A percentile compares a stretch with the other conserved stretches of the same genome.
These are phyloP conservation scores for Cherax quadricarinatus DNA, from an alignment of 1,140 invertebrate genomes.

Conservation along the genomic window DNA sequence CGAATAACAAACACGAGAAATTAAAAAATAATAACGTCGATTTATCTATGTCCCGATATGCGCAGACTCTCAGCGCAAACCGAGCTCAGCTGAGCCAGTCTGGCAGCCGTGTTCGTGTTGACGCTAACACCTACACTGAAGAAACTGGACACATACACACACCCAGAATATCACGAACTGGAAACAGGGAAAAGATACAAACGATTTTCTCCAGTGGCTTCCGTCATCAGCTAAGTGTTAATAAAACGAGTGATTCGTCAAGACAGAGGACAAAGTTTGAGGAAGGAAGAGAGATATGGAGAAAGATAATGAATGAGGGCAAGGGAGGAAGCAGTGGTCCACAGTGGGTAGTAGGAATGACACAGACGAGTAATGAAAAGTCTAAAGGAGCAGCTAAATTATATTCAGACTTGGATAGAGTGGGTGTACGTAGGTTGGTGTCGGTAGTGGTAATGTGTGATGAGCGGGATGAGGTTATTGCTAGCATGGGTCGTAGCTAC, in stretches of 20 bases:
- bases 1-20: neutral
- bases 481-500: conserved; percentile 21
- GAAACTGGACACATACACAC: neutral
- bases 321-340: neutral
- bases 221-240: conserved; percentile 1
- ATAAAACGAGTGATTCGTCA: neutral
- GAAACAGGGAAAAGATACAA: neutral
- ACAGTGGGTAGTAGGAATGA: neutral
- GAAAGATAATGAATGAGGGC: neutral
- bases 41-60: neutral
- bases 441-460: conserved; percentile 27
- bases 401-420: neutral
- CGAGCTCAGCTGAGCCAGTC: neutral
- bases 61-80: neutral
- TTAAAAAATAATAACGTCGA: neutral
- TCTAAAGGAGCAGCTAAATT: neutral
- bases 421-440: conserved; percentile 16
- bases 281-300: neutral
- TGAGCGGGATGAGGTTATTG: neutral
- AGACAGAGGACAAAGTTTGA: neutral
- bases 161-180: neutral
- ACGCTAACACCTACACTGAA: neutral
- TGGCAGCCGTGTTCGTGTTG: neutral
- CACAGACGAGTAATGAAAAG: neutral
- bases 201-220: neutral